Percentiles rank a stretch among this genome's conserved stretches.
These are phyloP conservation scores for Eunapius fragilis DNA, from an alignment of 37 sponge, comb jelly and placozoan genomes.

Conservation along the genomic window DNA sequence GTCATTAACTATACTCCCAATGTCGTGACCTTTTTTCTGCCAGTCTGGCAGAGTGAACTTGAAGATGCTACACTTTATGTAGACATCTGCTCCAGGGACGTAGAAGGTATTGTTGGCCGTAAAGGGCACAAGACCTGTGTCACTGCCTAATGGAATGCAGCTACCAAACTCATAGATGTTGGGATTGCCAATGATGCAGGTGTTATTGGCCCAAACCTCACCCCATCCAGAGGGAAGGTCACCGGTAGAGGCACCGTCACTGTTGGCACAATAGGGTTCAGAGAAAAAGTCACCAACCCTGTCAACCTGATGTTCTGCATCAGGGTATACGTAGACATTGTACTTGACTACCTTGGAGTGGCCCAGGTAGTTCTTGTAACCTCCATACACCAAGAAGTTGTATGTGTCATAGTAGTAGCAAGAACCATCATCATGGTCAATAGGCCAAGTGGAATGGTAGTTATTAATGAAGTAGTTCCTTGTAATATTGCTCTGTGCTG, in stretches of 20 bases:
- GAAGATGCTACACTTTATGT: slow-evolving; percentile 16
- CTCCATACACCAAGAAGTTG: slow-evolving; percentile 67
- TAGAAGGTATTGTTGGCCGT: slow-evolving; percentile 47
- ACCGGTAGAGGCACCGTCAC: slow-evolving; percentile 25
- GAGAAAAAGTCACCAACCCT: neutral
- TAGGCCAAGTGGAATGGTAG: slow-evolving; percentile 55
- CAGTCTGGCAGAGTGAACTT: slow-evolving; percentile 15
- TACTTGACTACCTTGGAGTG: slow-evolving; percentile 51
- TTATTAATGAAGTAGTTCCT: slow-evolving; percentile 67
- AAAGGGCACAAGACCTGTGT: slow-evolving; percentile 33
- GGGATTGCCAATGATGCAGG: slow-evolving; percentile 44
- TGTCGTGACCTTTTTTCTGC: slow-evolving; percentile 39
- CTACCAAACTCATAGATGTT: slow-evolving; percentile 23
- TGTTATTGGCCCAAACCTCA: slow-evolving; percentile 42
- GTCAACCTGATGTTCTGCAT: neutral
- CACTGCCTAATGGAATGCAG: neutral
- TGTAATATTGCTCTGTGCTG: slow-evolving; percentile 38
- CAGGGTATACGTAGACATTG: slow-evolving; percentile 58
- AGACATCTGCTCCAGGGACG: slow-evolving; percentile 10
- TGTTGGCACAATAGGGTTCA: slow-evolving; percentile 37
- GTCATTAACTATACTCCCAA: slow-evolving; percentile 32
- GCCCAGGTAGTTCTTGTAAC: slow-evolving; percentile 59
- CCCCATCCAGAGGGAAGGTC: slow-evolving; percentile 37
- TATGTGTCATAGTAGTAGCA: slow-evolving; percentile 54
- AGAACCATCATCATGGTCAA: slow-evolving; percentile 86